Base-by-base conservation (phyloP, 2,113 vertebrate species). In the Tachysurus fulvidraco region DNA sequence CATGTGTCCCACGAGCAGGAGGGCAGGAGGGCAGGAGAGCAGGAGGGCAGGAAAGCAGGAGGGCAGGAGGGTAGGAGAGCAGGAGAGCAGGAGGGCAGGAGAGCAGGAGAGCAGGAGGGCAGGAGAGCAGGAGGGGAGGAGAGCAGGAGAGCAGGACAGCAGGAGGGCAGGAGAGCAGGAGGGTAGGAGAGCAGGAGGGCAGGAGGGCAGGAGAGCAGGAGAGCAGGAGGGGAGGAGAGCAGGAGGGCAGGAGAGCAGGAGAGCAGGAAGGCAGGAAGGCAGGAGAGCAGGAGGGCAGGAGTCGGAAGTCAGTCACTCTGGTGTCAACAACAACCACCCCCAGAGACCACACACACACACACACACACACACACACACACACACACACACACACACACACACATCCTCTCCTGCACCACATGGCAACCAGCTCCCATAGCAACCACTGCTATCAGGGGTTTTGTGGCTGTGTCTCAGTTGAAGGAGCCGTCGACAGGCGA, bases 391-490 rank as follows among this genome's bases (percentile, higher is more conserved):
- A 60, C 73, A 44, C 74, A 52, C 55, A 30, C 69, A 86, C 59
- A 79, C 71, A 62, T 74, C 80, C 76, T 87, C 85, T 21, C 69
- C 87, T 86, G 59, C 84, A 89, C 91, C 92, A 90, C 94, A 89
- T 94, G 92, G 94, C 92, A 95, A 95, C 94, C 82, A 21, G 88
- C 91, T 94, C 91, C 93, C 94, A 94, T 95, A 88, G 93, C 93
- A 95, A 95, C 94, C 87, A 83, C 73, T 89, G 81, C 90, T 91
- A 91, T 83, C 91, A 85, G 67, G 77, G 88, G 84, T 91, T 88
- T 90, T 89, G 85, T 84, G 85, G 89, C 41, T 87, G 83, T 62
- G 83, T 55, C 28, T 74, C 82, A 65, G 65, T 64, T 71, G 81
- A 81, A 86, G 41, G 89, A 84, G 71, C 84, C 69, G 30, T 54